A percentile compares a stretch with the other conserved stretches of the same genome.
phyloP scores from a whole-genome alignment of 2,797 vertebrate genomes.

The Chelonia mydas region DNA sequence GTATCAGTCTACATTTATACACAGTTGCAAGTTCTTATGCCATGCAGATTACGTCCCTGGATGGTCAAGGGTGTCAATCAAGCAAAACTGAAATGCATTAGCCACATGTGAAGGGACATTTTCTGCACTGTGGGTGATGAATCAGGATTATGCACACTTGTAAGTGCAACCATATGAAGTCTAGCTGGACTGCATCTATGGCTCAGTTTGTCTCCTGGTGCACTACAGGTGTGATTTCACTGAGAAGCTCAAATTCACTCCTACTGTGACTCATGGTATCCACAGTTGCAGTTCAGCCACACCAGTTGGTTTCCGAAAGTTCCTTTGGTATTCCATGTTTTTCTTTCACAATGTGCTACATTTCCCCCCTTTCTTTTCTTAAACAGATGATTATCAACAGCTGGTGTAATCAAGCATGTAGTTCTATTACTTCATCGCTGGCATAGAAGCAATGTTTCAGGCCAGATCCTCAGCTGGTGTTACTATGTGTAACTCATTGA shows the following conservation, averaged over 20 bases:
- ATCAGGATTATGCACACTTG: rapidly evolving
- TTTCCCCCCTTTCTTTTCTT: not conserved
- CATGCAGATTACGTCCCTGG: not conserved
- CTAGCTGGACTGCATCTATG: not conserved
- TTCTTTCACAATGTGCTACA: slow-evolving; percentile 4
- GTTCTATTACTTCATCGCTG: not conserved
- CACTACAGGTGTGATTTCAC: not conserved
- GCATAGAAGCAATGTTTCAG: not conserved
- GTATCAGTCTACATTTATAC: not conserved
- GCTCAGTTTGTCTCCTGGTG: not conserved
- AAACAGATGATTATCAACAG: slow-evolving; percentile 39
- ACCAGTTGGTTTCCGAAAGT: not conserved
- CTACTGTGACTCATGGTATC: not conserved
- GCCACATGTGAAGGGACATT: not conserved
- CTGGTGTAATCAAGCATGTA: slow-evolving; percentile 41
- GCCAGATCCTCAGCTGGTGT: not conserved
- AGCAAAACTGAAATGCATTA: slow-evolving; percentile 19
- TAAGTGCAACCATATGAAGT: not conserved
- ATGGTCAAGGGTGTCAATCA: not conserved
- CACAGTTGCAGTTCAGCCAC: slow-evolving; percentile 18
- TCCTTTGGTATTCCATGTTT: not conserved
- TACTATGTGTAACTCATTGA: not conserved
- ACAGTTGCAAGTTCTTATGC: not conserved
- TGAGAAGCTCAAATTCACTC: not conserved
- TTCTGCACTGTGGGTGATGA: not conserved